These are phyloP conservation scores for Sisor rabdophorus DNA, from an alignment of 2,113 vertebrate species.

Conservation along the genomic window DNA sequence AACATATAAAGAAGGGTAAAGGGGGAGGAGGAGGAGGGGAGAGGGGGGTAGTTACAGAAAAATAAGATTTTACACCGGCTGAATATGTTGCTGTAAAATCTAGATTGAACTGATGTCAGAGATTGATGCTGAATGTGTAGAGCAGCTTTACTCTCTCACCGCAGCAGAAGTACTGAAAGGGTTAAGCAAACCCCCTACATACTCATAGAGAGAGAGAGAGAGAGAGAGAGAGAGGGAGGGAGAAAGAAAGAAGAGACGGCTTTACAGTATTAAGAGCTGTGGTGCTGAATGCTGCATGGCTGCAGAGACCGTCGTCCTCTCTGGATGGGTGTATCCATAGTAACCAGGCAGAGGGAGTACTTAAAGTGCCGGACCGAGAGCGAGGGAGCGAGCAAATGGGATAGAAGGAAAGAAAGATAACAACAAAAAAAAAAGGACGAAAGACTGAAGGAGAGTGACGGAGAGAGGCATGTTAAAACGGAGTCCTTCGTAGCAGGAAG, in stretches of 20 bases:
- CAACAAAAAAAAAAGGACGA: neutral
- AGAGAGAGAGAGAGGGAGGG: slow-evolving; percentile 8
- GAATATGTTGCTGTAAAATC: neutral
- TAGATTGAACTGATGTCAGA: neutral
- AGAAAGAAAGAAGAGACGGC: slow-evolving; percentile 7
- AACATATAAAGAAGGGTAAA: neutral
- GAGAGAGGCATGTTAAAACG: slow-evolving; percentile 31
- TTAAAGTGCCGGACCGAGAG: slow-evolving; percentile 19
- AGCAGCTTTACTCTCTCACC: slow-evolving; percentile 10
- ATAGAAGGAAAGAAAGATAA: slow-evolving; percentile 27
- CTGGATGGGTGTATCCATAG: slow-evolving; percentile 71
- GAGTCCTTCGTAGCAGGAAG: slow-evolving; percentile 24
- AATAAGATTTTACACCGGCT: neutral
- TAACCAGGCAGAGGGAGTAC: slow-evolving; percentile 53
- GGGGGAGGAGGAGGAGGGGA: slow-evolving; percentile 4
- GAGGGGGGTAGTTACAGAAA: neutral
- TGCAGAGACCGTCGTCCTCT: slow-evolving; percentile 48
- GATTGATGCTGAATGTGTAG: neutral
- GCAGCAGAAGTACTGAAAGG: slow-evolving; percentile 9
- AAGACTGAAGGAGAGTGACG: slow-evolving; percentile 34
- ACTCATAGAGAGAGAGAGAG: slow-evolving; percentile 25
- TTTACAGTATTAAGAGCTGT: slow-evolving; percentile 32
- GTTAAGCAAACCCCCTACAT: slow-evolving; percentile 36
- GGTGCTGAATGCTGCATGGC: slow-evolving; percentile 41
- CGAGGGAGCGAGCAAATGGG: slow-evolving; percentile 28